Percentiles rank a stretch among this genome's conserved stretches.
These are phyloP conservation scores for Balearica regulorum DNA, from an alignment of 2,797 vertebrate genomes.

Conservation along the genomic window DNA sequence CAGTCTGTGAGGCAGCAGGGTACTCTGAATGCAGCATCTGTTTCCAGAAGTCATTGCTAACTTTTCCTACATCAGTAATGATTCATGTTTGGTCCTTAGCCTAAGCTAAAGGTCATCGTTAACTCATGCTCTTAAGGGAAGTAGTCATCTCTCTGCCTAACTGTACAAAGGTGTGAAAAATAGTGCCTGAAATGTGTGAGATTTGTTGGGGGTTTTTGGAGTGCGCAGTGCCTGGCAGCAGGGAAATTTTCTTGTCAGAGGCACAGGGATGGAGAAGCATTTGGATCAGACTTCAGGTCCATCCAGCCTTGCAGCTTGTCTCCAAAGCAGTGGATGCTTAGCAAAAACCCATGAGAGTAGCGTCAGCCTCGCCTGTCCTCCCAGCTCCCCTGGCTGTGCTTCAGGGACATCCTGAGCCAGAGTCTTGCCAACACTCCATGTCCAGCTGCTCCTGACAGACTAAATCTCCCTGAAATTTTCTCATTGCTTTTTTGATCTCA, in stretches of 20 bases:
- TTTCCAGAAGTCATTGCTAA: conserved; percentile 3
- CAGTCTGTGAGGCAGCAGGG: neutral
- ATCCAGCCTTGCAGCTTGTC: neutral
- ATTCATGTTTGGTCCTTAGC: conserved; percentile 1
- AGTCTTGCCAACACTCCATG: fast-evolving
- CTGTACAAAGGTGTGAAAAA: neutral
- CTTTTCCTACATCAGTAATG: neutral
- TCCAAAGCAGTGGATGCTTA: neutral
- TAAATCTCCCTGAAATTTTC: neutral
- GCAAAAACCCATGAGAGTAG: neutral
- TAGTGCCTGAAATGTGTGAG: neutral
- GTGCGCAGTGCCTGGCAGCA: fast-evolving
- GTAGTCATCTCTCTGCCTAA: neutral
- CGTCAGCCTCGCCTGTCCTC: neutral
- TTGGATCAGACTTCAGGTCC: neutral
- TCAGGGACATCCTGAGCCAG: neutral
- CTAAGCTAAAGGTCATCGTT: neutral
- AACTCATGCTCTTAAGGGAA: neutral
- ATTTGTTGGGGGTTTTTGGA: neutral
- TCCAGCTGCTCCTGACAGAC: neutral
- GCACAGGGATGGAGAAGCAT: neutral
- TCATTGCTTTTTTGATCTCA: neutral
- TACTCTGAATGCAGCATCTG: neutral
- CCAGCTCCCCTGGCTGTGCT: neutral
- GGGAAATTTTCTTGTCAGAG: neutral